A percentile compares a stretch with the other conserved stretches of the same genome.
These are phyloP conservation scores for Zingel zingel DNA, from an alignment of 2,113 vertebrate species.

Conservation along the genomic window DNA sequence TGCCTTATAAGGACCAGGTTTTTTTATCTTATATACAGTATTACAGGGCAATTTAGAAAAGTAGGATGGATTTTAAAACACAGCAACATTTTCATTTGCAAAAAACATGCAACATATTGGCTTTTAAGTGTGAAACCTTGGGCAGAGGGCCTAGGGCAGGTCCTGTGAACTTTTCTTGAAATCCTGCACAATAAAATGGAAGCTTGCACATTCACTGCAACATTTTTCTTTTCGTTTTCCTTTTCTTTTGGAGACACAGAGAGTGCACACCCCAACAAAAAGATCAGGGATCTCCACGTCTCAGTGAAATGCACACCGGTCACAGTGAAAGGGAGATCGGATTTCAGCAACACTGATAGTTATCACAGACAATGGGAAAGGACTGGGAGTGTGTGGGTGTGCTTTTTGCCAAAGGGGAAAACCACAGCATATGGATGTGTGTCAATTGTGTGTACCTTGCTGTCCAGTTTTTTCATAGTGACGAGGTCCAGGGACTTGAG, in stretches of 20 bases:
- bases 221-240: slow-evolving; percentile 7
- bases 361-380: slow-evolving; percentile 31
- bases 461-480: slow-evolving; percentile 98
- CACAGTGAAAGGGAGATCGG: slow-evolving; percentile 17
- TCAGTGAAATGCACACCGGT: slow-evolving; percentile 48
- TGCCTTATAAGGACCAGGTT: neutral
- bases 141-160: neutral
- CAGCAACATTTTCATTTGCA: neutral
- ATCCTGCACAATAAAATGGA: slow-evolving; percentile 33
- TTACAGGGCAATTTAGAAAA: neutral
- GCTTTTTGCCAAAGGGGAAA: slow-evolving; percentile 10
- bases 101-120: neutral
- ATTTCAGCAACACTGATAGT: slow-evolving; percentile 51
- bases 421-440: neutral
- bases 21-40: neutral
- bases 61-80: neutral
- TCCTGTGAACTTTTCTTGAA: slow-evolving; percentile 26
- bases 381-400: neutral
- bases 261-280: slow-evolving; percentile 25
- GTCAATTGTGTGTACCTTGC: slow-evolving; percentile 87
- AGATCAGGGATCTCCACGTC: slow-evolving; percentile 29
- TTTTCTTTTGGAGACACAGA: slow-evolving; percentile 24
- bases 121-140: neutral
- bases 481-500: slow-evolving; percentile 97
- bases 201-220: neutral